Base-by-base conservation (phyloP, 2,888 invertebrate genomes). In the Rhogogaster chlorosoma region DNA sequence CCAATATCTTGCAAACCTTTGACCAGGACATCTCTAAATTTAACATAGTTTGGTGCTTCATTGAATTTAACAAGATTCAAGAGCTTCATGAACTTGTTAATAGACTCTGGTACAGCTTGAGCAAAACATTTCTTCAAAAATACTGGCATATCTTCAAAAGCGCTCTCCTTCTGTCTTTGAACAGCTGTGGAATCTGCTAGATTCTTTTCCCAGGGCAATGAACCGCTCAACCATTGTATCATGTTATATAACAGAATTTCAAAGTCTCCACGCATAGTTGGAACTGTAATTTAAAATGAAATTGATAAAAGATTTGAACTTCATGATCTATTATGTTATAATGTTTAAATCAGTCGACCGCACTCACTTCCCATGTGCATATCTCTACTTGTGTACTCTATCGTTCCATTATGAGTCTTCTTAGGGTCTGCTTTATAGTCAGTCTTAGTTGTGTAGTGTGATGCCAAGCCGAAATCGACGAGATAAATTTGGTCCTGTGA, bases 311-410 rank as follows among this genome's bases (percentile, higher is more conserved):
- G 9, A 32, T 6, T 15, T 2, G 9, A 32, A 29, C n/a, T 77
- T 32, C 9, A 53, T 12, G 32, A 67, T 67, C 29, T 22, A 10
- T 38, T 42, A 9, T 22, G 15, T 42, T 38, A 38, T 4, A 67
- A 67, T 32, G n/a, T 22, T 10, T 9, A 32, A 49, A 32, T 1
- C 18, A 38, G 36, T 26, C 15, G 26, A 18, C 7, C 1, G 26
- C 82, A 87, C 88, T 91, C 93, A 95, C 97, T 96, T 94, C 99
- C 99, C 88, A 96, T 95, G 94, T 99, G 99, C 4, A 99, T 99
- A 95, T 99, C 99, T 86, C 98, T 94, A 88, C 99, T 99, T 0
- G 99, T 98, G 92, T 98, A 99, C 91, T 99, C 99, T 86, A 99
- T 97, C 0, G 99, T 99, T 0, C 99, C 99, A 93, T 99, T 98